These are phyloP conservation scores for Syrrhaptes paradoxus DNA, from an alignment of 2,113 vertebrate genomes.

Conservation along the genomic window DNA sequence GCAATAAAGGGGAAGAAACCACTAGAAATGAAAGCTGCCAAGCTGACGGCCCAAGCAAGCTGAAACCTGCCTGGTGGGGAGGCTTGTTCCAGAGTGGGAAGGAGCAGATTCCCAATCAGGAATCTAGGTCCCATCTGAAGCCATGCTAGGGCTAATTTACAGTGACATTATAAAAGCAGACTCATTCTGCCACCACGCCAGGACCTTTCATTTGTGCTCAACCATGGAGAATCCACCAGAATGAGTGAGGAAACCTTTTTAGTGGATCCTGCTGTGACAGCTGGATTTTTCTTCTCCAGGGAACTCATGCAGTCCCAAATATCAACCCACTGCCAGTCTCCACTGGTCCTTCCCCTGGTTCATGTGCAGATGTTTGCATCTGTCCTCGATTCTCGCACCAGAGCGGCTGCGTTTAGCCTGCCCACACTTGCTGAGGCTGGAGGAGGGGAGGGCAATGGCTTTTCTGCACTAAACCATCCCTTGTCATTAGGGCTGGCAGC, in stretches of 20 bases:
- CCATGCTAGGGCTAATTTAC: not conserved
- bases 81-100: constrained; percentile 17
- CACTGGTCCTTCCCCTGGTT: not conserved
- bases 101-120: constrained; percentile 10
- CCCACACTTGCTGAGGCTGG: not conserved
- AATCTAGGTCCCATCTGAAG: not conserved
- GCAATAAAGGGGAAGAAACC: constrained; percentile 41
- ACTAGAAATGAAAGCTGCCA: constrained; percentile 10
- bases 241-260: not conserved
- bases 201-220: not conserved
- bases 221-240: not conserved
- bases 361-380: not conserved
- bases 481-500: not conserved
- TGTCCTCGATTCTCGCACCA: not conserved
- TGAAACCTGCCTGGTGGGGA: constrained; percentile 32
- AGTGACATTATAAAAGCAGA: not conserved
- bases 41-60: constrained; percentile 50
- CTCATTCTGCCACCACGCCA: not conserved
- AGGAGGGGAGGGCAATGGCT: not conserved
- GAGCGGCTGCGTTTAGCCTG: not conserved
- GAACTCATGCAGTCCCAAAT: no score
- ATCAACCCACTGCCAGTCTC: not conserved
- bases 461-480: not conserved
- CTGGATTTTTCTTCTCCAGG: not conserved
- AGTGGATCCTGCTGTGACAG: not conserved